phyloP scores from a whole-genome alignment of 37 sponge, comb jelly and placozoan genomes.

The Diacarnus erythraeanus region DNA sequence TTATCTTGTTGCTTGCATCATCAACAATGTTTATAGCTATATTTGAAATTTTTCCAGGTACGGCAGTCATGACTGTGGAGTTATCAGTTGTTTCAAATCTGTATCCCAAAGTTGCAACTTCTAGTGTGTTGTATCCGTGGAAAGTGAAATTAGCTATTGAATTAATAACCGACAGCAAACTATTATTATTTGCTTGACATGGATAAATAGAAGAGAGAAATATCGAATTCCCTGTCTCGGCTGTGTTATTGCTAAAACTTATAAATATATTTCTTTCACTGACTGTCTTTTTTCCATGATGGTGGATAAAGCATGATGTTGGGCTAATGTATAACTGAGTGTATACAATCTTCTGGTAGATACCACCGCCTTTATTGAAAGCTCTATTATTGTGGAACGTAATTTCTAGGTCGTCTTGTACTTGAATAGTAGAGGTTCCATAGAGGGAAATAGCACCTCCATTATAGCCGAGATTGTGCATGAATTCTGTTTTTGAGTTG shows the following conservation, averaged over 20 bases:
- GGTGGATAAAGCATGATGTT: neutral
- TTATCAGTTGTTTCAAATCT: neutral
- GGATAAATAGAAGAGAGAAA: neutral
- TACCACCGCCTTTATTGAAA: constrained; percentile 46
- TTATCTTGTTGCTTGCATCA: neutral
- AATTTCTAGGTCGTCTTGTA: neutral
- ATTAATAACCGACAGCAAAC: no score
- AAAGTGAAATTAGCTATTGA: no score
- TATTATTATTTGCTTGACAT: no score
- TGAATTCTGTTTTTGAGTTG: neutral
- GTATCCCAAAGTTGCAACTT: neutral
- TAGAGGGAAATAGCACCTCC: neutral
- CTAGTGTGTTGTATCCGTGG: no score
- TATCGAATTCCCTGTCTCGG: neutral
- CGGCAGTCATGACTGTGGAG: neutral
- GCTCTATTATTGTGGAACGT: constrained; percentile 44
- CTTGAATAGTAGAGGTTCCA: constrained; percentile 32
- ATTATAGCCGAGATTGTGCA: neutral
- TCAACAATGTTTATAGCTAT: no score
- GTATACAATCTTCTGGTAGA: constrained; percentile 1
- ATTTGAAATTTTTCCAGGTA: neutral
- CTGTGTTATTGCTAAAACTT: neutral
- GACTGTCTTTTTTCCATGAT: neutral
- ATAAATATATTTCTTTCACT: constrained; percentile 7
- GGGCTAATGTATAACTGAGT: neutral